Percentiles rank a stretch among this genome's conserved stretches.
phyloP scores from a whole-genome alignment of 2,113 vertebrate species.

The Cettia cetti region DNA sequence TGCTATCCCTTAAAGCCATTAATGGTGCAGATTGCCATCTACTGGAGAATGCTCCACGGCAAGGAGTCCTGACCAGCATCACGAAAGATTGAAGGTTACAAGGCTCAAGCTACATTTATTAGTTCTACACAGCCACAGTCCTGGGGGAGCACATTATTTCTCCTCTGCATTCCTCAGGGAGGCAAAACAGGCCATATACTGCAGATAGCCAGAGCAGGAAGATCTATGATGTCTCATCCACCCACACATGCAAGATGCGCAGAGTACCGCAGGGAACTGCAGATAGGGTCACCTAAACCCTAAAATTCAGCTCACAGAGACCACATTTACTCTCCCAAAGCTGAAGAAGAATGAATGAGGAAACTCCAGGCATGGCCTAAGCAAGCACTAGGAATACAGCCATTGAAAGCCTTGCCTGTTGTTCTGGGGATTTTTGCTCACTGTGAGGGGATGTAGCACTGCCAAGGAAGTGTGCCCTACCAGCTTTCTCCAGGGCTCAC shows the following conservation, averaged over 20 bases:
- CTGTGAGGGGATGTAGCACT: background rate
- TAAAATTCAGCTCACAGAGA: background rate
- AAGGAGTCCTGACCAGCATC: background rate
- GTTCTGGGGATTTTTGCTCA: background rate
- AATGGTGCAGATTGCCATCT: slow-evolving; percentile 5
- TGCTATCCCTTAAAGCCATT: background rate
- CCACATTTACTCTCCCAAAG: background rate
- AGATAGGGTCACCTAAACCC: background rate
- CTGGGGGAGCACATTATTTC: background rate
- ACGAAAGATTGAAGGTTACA: background rate
- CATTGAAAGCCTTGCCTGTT: background rate
- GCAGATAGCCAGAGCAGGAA: background rate
- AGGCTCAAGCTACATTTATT: background rate
- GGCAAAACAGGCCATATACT: background rate
- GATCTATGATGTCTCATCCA: background rate
- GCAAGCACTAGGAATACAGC: background rate
- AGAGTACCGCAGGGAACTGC: background rate
- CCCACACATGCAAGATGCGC: background rate
- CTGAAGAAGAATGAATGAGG: background rate
- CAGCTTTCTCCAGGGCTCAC: background rate
- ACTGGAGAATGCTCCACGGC: background rate
- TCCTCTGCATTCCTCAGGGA: background rate
- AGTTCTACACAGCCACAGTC: background rate
- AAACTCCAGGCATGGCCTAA: background rate
- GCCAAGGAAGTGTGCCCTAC: background rate